Evolutionary conservation across 2,797 vertebrate genomes (phyloP).

Genomic region (Calcarius lapponicus): DNA sequence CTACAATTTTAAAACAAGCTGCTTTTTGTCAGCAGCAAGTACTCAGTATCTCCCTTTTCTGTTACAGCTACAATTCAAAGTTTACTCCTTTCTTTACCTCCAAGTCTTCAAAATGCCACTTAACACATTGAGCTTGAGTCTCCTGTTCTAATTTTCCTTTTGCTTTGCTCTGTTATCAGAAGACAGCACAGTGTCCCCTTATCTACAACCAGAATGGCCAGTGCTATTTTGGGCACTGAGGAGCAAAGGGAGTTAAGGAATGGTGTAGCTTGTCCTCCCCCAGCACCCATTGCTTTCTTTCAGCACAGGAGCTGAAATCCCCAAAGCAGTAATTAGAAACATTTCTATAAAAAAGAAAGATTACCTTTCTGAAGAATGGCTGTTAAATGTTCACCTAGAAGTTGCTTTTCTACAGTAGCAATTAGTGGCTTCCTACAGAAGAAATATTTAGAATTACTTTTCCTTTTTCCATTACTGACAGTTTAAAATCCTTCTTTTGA

Average conservation of each 20-base stretch:
- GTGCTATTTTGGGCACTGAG: not conserved
- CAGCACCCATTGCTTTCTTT: conserved; percentile 1
- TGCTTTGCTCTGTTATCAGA: not conserved
- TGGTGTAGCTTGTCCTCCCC: not conserved
- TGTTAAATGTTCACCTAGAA: conserved; percentile 98
- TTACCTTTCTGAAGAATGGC: conserved; percentile 98
- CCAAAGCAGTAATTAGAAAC: conserved; percentile 13
- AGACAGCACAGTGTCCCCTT: not conserved
- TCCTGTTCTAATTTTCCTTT: not conserved
- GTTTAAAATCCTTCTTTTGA: conserved; percentile 18
- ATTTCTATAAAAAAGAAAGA: conserved; percentile 40
- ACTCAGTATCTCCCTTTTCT: not conserved
- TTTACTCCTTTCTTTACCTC: not conserved
- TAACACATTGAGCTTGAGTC: not conserved
- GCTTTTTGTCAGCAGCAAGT: not conserved
- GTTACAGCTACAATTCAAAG: not conserved
- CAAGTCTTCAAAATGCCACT: not conserved
- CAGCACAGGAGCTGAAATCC: conserved; percentile 40
- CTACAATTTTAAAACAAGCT: not conserved
- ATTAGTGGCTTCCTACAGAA: conserved; percentile 93
- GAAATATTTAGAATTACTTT: conserved; percentile 70
- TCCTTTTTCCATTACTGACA: conserved; percentile 37
- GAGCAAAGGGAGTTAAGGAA: not conserved
- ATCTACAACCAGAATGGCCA: not conserved
- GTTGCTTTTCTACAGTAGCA: conserved; percentile 96